phyloP scores from a whole-genome alignment of 2,888 invertebrate species.

The Leptinotarsa juncta region DNA sequence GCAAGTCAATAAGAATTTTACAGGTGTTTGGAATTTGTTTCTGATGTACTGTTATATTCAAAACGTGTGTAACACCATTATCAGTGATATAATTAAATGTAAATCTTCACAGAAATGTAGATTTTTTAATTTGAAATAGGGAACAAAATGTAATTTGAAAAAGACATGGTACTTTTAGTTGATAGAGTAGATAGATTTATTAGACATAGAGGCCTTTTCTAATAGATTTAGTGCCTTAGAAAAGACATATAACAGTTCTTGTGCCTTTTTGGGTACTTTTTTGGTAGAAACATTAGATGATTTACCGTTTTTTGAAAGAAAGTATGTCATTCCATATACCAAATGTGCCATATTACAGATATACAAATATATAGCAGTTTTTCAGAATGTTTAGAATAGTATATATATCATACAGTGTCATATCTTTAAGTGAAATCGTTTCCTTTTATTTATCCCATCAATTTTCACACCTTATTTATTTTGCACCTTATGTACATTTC shows the following conservation, averaged over 20 bases:
- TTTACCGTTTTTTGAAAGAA: conserved; percentile 42
- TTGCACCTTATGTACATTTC: conserved; percentile 53
- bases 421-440: conserved; percentile 45
- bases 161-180: conserved; percentile 48
- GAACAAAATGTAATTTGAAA: conserved; percentile 50
- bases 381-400: conserved; percentile 46
- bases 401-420: conserved; percentile 52
- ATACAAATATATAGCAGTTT: conserved; percentile 46
- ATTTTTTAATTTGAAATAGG: conserved; percentile 46
- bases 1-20: conserved; percentile 30
- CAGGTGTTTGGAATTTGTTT: conserved; percentile 15
- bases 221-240: conserved; percentile 64
- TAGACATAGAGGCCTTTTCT: conserved; percentile 60
- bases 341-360: conserved; percentile 54
- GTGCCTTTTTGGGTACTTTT: conserved; percentile 59
- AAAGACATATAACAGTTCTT: conserved; percentile 60
- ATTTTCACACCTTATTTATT: conserved; percentile 52
- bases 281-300: conserved; percentile 48
- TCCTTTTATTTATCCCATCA: conserved; percentile 47
- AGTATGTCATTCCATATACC: conserved; percentile 52
- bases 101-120: conserved; percentile 29
- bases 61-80: conserved; percentile 24
- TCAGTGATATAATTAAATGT: conserved; percentile 24
- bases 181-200: conserved; percentile 42
- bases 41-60: background rate